phyloP scores from a whole-genome alignment of 2,888 invertebrate species.

The Lithophane socia region DNA sequence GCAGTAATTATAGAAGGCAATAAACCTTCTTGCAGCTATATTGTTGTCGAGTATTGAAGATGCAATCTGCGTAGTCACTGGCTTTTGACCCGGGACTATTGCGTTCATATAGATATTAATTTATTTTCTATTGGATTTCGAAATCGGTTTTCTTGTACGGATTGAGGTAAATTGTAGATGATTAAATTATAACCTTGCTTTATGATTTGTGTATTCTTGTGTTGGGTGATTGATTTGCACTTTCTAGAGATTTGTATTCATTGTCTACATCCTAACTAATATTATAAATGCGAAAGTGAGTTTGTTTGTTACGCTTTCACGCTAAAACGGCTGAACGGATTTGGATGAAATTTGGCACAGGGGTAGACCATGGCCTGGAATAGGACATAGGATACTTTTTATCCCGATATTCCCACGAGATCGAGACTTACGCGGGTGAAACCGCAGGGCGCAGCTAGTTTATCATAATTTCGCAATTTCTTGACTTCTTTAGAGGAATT shows the following conservation, averaged over 20 bases:
- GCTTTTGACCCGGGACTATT: slow-evolving; percentile 79
- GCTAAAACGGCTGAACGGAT: too few species aligned
- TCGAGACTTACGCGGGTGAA: too few species aligned
- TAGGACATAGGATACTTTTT: too few species aligned
- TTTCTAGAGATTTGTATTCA: background rate
- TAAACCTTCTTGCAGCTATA: slow-evolving; percentile 72
- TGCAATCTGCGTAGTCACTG: slow-evolving; percentile 79
- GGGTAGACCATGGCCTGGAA: too few species aligned
- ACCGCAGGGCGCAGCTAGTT: too few species aligned
- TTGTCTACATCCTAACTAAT: background rate
- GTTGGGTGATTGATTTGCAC: background rate
- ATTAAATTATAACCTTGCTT: slow-evolving; percentile 37
- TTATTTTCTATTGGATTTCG: slow-evolving; percentile 64
- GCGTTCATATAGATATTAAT: slow-evolving; percentile 73
- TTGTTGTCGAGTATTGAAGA: slow-evolving; percentile 75
- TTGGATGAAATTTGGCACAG: too few species aligned
- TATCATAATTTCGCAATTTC: background rate
- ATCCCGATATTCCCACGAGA: too few species aligned
- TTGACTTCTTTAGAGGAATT: background rate
- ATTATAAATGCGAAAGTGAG: too few species aligned
- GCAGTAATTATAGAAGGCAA: slow-evolving; percentile 77
- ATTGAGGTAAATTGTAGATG: slow-evolving; percentile 37
- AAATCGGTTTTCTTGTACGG: slow-evolving; percentile 49
- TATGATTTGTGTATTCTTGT: slow-evolving; percentile 8
- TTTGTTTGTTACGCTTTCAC: too few species aligned